Base-by-base conservation (phyloP, 2,113 vertebrate species). In the Rissa tridactyla region DNA sequence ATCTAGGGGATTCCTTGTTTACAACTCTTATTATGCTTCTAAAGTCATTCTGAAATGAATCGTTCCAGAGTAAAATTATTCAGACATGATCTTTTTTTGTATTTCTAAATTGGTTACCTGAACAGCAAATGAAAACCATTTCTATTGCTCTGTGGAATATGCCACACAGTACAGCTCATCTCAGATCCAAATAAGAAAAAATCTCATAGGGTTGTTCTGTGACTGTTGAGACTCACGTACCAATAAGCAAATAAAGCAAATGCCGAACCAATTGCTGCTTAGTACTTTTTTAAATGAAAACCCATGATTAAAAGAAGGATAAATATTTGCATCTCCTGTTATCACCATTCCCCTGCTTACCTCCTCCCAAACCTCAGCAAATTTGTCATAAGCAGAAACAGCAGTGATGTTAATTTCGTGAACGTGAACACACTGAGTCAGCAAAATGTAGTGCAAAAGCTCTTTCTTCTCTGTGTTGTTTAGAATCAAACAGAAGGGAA, bases 401-500 rank as follows among this genome's bases (percentile, higher is more conserved):
- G 69, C 52, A 76, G 52, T 32, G 52, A 42, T 0, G 0, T 34
- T 46, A 71, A 64, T 82, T 72, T 65, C 52, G 25, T 49, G 77
- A 94, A 49, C 0, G 0, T 36, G 72, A 91, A 91, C n/a, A 76
- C 52, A 18, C 46, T 6, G 65, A 89, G 69, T 91, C 91, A 94
- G 91, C 78, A 78, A 92, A 92, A 91, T 0, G 1, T 13, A 58
- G 20, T 8, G 88, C 81, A 79, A 89, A 89, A 80, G 34, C 62
- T 85, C 58, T 79, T 86, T 86, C 65, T 76, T 93, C 57, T 73
- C 42, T 27, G 13, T 9, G 23, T 55, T 95, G 75, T 87, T 92
- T 91, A 76, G 87, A 92, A 55, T 61, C 54, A 94, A 90, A 96
- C 89, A 89, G 71, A 91, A 82, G 47, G 49, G 72, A 77, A 86